Base-by-base conservation (phyloP, 2,888 invertebrate species). In the Dolichomitus sp. region DNA sequence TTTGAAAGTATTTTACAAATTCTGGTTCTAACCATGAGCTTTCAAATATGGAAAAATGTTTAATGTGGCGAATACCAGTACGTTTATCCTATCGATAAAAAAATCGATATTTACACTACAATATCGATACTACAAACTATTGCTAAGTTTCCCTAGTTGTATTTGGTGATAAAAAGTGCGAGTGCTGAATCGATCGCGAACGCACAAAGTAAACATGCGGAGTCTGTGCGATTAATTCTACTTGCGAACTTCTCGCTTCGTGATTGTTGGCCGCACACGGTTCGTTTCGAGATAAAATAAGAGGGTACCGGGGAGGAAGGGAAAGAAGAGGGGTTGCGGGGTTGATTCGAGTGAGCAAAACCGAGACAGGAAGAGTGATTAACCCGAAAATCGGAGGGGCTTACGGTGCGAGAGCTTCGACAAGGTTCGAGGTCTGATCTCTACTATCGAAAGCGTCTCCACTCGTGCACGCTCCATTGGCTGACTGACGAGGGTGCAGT, bases 301-400 rank as follows among this genome's bases (percentile, higher is more conserved):
- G 72, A 76, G 76, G 68, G 72, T 48, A 42, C 11, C 27, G 12
- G 27, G 65, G 11, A 30, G 63, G 52, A 70, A 50, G 68, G 66
- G 63, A 61, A 57, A 37, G 54, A n/a, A 37, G 50, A 14, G 57
- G n/a, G 37, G 52, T 45, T 23, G 11, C 40, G 42, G 77, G 61
- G 61, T 61, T 63, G 81, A 78, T 63, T 69, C 54, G 50, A 70
- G 66, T 59, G 82, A 59, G 74, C n/a, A 54, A 57, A 65, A 74
- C 66, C 57, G 72, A 54, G 75, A 59, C 74, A 40, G 70, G 68
- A 76, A 80, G 83, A 88, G 89, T 87, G 90, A 89, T 89, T 85
- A 89, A 90, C 87, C 89, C 85, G 85, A 86, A 88, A 88, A 88
- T 89, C 86, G 81, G 50, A 74, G 54, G 80, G 76, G 85, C 83